Conservation (phyloP, 2,888 invertebrate species). For the Phyto melanocephala region DNA sequence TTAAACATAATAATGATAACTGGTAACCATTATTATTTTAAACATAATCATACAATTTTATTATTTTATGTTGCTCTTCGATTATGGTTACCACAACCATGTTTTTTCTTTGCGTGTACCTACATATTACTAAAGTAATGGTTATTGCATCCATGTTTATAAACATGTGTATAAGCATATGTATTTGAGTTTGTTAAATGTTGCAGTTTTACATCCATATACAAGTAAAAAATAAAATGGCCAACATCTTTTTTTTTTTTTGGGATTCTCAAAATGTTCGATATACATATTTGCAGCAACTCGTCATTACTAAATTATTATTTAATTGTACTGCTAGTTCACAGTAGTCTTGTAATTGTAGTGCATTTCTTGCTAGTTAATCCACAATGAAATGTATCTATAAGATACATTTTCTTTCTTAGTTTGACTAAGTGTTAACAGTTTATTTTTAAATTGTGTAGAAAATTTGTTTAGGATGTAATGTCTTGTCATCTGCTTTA, state of each 20-base stretch:
- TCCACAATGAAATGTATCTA: conserved; percentile 33
- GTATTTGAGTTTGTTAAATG: background rate
- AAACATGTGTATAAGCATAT: no score
- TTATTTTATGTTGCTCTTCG: no score
- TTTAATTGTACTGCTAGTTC: background rate
- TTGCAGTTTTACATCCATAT: no score
- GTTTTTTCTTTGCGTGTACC: no score
- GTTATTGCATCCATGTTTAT: no score
- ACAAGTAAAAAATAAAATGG: background rate
- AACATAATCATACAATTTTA: no score
- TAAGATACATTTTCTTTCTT: conserved; percentile 16
- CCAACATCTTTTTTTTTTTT: background rate
- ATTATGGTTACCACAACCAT: no score
- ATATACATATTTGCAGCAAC: conserved; percentile 22
- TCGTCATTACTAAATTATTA: no score
- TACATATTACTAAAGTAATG: no score
- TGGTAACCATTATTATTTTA: no score
- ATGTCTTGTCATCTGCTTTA: background rate
- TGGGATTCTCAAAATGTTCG: background rate
- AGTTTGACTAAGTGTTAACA: background rate
- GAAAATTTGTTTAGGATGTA: background rate
- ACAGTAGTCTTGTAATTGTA: background rate
- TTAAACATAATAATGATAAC: no score
- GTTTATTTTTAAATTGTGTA: background rate
- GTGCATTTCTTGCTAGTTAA: conserved; percentile 38